A percentile compares a stretch with the other conserved stretches of the same genome.
phyloP scores from a whole-genome alignment of 2,113 vertebrate species.

The Turnix velox region DNA sequence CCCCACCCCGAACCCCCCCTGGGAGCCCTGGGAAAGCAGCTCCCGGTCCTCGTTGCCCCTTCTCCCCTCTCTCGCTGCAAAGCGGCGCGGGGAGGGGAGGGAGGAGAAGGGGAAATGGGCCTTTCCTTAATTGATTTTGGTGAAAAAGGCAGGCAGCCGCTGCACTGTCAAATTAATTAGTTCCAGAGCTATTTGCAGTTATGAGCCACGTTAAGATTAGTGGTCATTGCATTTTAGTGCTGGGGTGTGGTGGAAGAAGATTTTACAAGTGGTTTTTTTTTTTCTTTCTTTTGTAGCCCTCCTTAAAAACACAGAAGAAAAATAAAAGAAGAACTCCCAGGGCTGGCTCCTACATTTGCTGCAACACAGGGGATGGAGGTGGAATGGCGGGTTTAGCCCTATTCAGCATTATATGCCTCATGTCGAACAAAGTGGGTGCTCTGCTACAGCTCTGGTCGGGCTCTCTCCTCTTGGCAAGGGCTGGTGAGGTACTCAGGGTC shows the following conservation, averaged over 20 bases:
- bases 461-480: background rate
- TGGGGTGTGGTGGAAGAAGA: background rate
- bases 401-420: background rate
- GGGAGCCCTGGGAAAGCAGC: conserved; percentile 60
- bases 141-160: background rate
- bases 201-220: background rate
- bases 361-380: background rate
- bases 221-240: background rate
- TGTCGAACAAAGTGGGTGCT: background rate
- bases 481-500: background rate
- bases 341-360: background rate
- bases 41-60: background rate
- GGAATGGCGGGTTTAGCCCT: background rate
- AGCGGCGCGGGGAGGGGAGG: background rate
- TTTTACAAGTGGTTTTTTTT: background rate
- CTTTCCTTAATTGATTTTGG: conserved; percentile 58
- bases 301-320: background rate
- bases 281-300: background rate
- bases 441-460: background rate
- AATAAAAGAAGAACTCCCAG: background rate
- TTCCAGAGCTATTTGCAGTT: conserved; percentile 26
- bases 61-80: background rate
- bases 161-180: conserved; percentile 37
- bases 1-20: background rate
- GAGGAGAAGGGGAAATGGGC: background rate